phyloP scores from a whole-genome alignment of 2,113 vertebrate species.

The Platycercus adscitus region DNA sequence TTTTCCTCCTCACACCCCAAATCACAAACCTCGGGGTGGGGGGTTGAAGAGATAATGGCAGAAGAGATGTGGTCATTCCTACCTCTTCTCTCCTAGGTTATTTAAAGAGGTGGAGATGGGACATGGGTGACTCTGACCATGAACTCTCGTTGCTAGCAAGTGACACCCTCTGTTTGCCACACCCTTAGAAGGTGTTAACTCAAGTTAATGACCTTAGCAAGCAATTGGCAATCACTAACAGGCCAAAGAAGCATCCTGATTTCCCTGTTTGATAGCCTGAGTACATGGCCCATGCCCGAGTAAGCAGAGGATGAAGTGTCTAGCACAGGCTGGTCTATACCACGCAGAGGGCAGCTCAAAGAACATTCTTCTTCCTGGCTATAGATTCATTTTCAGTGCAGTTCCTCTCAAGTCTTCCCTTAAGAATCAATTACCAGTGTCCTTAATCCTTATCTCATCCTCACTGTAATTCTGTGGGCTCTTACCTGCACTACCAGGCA shows the following conservation, averaged over 20 bases:
- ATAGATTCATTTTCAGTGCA: background rate
- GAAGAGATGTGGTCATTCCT: background rate
- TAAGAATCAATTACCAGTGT: background rate
- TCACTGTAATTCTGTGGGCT: background rate
- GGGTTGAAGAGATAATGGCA: background rate
- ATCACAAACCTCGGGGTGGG: background rate
- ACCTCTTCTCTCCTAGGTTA: background rate
- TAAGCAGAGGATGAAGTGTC: background rate
- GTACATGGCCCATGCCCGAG: background rate
- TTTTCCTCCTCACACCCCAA: background rate
- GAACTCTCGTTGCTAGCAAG: background rate
- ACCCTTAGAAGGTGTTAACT: background rate
- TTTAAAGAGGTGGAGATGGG: background rate
- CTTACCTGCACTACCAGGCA: background rate
- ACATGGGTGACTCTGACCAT: background rate
- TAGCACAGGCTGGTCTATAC: background rate
- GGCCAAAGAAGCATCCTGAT: background rate
- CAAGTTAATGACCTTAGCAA: background rate
- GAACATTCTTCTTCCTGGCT: background rate
- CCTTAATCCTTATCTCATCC: background rate
- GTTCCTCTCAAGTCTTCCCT: background rate
- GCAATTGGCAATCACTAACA: background rate
- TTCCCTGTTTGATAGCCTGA: background rate
- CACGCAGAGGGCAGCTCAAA: background rate
- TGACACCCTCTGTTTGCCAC: background rate